Percentiles rank a stretch among this genome's conserved stretches.
These are phyloP conservation scores for Tetranychus truncatus DNA, from an alignment of 2,888 invertebrate genomes.

Conservation along the genomic window DNA sequence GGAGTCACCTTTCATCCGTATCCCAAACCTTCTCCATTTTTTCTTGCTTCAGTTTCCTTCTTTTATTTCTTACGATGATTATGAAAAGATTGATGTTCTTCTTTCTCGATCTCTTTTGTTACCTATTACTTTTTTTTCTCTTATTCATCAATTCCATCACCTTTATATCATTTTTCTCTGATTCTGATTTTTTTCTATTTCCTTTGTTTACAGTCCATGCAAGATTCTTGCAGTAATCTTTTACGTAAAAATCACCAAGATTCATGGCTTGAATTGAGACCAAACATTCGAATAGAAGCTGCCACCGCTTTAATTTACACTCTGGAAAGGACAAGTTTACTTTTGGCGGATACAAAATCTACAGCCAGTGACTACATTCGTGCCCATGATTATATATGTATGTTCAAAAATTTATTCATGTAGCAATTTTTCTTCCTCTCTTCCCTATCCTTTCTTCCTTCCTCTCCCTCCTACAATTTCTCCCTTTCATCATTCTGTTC, in stretches of 20 bases:
- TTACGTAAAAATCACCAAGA: conserved; percentile 19
- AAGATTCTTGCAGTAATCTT: conserved; percentile 20
- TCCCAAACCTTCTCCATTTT: too few relatives aligned
- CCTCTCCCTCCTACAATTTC: too few relatives aligned
- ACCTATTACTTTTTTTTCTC: conserved; percentile 52
- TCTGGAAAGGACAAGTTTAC: conserved; percentile 17
- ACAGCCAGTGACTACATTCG: conserved; percentile 19
- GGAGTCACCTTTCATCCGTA: too few relatives aligned
- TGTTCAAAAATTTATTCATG: background rate
- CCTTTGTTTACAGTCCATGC: conserved; percentile 17
- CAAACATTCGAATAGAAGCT: conserved; percentile 16
- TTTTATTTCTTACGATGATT: too few relatives aligned
- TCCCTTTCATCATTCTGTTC: too few relatives aligned
- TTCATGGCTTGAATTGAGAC: conserved; percentile 19
- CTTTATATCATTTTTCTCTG: background rate
- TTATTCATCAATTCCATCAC: too few relatives aligned
- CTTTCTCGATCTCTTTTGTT: too few relatives aligned
- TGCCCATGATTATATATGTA: conserved; percentile 21
- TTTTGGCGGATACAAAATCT: conserved; percentile 20
- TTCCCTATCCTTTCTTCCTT: background rate
- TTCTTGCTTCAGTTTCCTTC: too few relatives aligned
- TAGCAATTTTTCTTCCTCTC: background rate
- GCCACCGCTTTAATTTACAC: conserved; percentile 14
- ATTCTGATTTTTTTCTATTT: background rate
- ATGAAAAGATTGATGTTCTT: too few relatives aligned